phyloP scores from a whole-genome alignment of 2,888 invertebrate genomes.

The Agriopis leucophaearia region DNA sequence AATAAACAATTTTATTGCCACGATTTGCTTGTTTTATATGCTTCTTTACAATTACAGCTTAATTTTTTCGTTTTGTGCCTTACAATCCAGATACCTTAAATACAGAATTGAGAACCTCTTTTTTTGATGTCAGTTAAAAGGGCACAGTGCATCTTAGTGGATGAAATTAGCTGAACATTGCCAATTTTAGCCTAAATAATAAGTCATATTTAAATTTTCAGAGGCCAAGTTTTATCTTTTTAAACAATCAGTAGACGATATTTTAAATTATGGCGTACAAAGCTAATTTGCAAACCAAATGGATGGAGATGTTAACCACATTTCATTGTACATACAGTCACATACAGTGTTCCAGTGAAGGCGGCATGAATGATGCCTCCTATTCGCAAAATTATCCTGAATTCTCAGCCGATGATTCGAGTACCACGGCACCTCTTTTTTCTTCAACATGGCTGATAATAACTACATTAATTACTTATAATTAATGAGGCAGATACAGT shows the following conservation, averaged over 20 bases:
- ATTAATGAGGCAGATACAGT: conserved; percentile 45
- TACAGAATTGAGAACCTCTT: too few species aligned
- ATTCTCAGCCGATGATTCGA: conserved; percentile 74
- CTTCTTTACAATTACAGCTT: too few species aligned
- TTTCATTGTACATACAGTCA: conserved; percentile 72
- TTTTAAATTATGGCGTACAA: conserved; percentile 7
- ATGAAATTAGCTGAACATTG: neutral
- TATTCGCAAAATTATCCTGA: conserved; percentile 72
- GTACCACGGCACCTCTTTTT: conserved; percentile 79
- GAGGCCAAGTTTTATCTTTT: neutral
- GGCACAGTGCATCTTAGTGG: neutral
- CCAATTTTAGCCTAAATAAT: neutral
- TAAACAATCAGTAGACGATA: neutral
- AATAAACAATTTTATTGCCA: too few species aligned
- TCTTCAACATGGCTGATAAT: conserved; percentile 72
- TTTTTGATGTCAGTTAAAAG: neutral
- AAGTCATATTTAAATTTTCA: neutral
- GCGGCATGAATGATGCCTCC: conserved; percentile 72
- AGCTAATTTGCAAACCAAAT: conserved; percentile 21
- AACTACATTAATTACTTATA: conserved; percentile 44
- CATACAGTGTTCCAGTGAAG: conserved; percentile 77
- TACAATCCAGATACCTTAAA: too few species aligned
- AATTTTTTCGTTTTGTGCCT: too few species aligned
- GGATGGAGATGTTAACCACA: conserved; percentile 2
- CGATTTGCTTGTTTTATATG: too few species aligned